Percentiles rank a stretch among this genome's conserved stretches.
These are phyloP conservation scores for Bombylius major DNA, from an alignment of 2,888 invertebrate genomes.

Conservation along the genomic window DNA sequence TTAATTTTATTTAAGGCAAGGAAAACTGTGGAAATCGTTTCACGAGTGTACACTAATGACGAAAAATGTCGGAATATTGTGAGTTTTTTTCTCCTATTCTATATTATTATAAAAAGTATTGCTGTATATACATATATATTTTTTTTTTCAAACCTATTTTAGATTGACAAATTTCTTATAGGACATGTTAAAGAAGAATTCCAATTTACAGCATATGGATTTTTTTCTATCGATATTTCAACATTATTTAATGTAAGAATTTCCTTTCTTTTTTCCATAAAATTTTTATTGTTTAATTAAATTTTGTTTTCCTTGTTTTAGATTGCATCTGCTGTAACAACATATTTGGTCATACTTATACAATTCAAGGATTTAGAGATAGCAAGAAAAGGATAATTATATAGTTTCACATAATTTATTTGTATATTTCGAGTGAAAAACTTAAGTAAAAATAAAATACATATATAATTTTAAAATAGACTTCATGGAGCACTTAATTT, in stretches of 20 bases:
- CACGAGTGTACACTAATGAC: constrained; percentile 28
- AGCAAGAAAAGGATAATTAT: no score
- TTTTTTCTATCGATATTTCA: constrained; percentile 33
- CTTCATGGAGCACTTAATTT: no score
- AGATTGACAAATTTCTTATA: constrained; percentile 34
- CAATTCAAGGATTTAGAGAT: constrained; percentile 33
- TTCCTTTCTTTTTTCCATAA: no score
- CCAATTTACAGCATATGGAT: constrained; percentile 34
- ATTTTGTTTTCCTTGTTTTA: constrained; percentile 6
- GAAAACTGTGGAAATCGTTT: constrained; percentile 27
- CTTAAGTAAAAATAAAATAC: no score
- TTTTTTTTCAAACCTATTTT: no score
- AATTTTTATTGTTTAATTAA: no score
- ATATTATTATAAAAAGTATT: no score
- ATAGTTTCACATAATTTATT: no score
- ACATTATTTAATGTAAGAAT: constrained; percentile 30
- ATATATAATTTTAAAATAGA: no score
- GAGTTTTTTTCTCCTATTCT: constrained; percentile 10
- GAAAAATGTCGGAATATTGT: constrained; percentile 32
- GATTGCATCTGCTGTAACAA: constrained; percentile 35
- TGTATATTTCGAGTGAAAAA: no score
- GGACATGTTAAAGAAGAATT: constrained; percentile 34
- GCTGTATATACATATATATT: no score
- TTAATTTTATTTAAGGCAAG: constrained; percentile 24
- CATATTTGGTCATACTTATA: constrained; percentile 33